Evolutionary conservation across 2,888 invertebrate species (phyloP).

Genomic region (Himalopsyche kuldschensis): DNA sequence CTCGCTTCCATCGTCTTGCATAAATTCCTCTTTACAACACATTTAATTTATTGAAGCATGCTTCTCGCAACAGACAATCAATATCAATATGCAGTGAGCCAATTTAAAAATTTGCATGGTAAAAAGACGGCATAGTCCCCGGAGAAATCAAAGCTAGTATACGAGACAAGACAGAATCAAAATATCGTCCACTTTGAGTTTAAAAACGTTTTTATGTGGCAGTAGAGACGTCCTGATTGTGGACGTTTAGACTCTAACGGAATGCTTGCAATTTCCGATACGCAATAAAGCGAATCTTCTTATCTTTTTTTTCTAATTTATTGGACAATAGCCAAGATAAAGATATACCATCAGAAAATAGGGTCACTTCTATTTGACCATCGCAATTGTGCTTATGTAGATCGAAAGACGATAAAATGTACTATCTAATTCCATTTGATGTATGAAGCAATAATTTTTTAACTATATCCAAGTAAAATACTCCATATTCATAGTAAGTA

Average conservation of each 20-base stretch:
- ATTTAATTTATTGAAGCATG: background rate
- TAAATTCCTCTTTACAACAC: background rate
- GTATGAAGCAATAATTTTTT: no score
- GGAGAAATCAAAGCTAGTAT: slow-evolving; percentile 17
- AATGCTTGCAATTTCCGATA: no score
- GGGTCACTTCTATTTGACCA: no score
- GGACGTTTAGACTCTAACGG: background rate
- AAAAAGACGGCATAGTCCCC: slow-evolving; percentile 17
- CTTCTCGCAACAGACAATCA: background rate
- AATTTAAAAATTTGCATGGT: slow-evolving; percentile 29
- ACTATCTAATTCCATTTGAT: no score
- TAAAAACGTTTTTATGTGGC: background rate
- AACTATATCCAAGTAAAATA: no score
- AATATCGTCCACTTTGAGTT: background rate
- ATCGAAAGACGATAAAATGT: no score
- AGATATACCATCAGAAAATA: no score
- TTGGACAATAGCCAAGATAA: no score
- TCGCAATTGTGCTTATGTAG: no score
- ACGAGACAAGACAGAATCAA: background rate
- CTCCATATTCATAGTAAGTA: no score
- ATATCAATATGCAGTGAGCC: slow-evolving; percentile 22
- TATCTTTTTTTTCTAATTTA: no score
- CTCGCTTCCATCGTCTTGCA: background rate
- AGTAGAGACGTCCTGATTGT: background rate
- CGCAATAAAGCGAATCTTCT: no score